A percentile compares a stretch with the other conserved stretches of the same genome.
Evolutionary conservation across 2,888 invertebrate species (phyloP).

Genomic region (Theodoxus fluviatilis): DNA sequence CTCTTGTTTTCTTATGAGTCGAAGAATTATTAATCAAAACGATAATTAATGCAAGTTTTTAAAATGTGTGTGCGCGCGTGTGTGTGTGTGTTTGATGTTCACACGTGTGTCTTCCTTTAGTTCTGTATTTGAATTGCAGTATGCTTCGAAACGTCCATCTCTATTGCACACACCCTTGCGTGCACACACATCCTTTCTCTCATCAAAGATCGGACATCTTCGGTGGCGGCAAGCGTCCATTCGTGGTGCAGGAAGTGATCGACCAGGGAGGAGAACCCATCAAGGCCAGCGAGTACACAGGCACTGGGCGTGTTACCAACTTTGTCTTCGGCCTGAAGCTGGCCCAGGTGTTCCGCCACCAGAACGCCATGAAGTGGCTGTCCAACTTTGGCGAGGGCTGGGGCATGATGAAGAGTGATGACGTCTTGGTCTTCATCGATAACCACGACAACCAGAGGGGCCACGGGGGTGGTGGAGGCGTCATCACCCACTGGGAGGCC

Average conservation of each 20-base stretch:
- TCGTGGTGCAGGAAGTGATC: conserved; percentile 59
- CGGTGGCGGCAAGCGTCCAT: conserved; percentile 44
- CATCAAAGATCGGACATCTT: no score
- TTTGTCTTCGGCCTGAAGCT: conserved; percentile 71
- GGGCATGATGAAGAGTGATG: conserved; percentile 56
- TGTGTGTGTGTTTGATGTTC: no score
- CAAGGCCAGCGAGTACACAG: conserved; percentile 50
- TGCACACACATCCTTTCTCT: no score
- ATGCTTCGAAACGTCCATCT: no score
- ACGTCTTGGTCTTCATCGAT: conserved; percentile 81
- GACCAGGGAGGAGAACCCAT: conserved; percentile 56
- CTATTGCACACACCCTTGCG: no score
- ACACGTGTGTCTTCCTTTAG: no score
- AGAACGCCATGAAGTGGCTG: conserved; percentile 46
- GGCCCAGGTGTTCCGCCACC: conserved; percentile 38
- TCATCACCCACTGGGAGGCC: conserved; percentile 12
- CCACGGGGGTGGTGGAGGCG: conserved; percentile 70
- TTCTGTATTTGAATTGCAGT: no score
- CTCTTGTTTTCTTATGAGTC: no score
- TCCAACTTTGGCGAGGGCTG: conserved; percentile 44
- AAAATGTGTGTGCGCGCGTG: no score
- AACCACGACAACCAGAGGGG: conserved; percentile 92
- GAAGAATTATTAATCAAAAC: no score
- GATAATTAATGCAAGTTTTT: no score
- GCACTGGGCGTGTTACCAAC: conserved; percentile 76